A percentile compares a stretch with the other conserved stretches of the same genome.
Conservation (phyloP, 2,888 invertebrate genomes). For the Leptinotarsa peninsularis region DNA sequence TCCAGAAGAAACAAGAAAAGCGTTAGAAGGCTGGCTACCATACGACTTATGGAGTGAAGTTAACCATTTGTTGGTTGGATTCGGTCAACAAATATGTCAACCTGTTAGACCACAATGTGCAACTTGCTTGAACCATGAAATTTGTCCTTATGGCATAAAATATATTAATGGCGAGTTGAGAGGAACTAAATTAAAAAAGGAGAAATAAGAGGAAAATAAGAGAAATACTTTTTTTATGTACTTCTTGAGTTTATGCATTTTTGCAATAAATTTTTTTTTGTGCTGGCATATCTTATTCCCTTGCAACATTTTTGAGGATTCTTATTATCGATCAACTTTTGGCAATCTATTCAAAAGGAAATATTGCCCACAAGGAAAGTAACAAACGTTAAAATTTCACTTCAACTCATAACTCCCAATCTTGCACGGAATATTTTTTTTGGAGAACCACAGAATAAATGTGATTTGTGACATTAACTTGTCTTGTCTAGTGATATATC, state of each 20-base stretch:
- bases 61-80: constrained; percentile 94
- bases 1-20: constrained; percentile 89
- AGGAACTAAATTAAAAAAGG: constrained; percentile 32
- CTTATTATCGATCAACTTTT: too few species aligned
- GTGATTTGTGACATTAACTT: too few species aligned
- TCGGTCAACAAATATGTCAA: constrained; percentile 93
- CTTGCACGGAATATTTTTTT: too few species aligned
- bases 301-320: too few species aligned
- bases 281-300: not conserved
- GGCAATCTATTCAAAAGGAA: too few species aligned
- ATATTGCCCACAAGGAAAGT: too few species aligned
- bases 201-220: not conserved
- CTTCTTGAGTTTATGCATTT: constrained; percentile 22
- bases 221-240: not conserved
- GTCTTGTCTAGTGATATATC: too few species aligned
- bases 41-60: constrained; percentile 86
- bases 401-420: too few species aligned
- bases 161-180: constrained; percentile 50
- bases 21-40: constrained; percentile 91
- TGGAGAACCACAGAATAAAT: too few species aligned
- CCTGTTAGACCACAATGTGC: constrained; percentile 86
- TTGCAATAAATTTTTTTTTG: constrained; percentile 16
- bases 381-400: too few species aligned
- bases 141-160: constrained; percentile 80
- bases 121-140: constrained; percentile 82